Evolutionary conservation across 2,888 invertebrate genomes (phyloP).

Genomic region (Drosophila kuntzei): DNA sequence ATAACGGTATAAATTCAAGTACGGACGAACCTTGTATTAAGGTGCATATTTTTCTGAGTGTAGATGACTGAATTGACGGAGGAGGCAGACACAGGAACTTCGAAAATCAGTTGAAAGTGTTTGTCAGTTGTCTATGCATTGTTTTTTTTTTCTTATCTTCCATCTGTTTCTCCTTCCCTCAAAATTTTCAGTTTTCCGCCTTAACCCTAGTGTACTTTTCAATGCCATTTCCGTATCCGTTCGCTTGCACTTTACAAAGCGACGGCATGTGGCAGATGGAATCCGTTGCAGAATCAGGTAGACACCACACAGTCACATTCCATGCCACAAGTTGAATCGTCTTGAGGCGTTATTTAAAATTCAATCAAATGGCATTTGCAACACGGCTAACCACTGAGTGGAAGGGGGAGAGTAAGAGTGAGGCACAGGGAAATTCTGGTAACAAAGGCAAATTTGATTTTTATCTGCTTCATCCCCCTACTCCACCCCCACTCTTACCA

Average conservation of each 20-base stretch:
- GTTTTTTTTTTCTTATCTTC: not conserved
- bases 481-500: not conserved
- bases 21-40: too few species aligned
- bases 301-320: slow-evolving; percentile 13
- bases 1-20: too few species aligned
- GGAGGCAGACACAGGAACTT: not conserved
- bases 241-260: slow-evolving; percentile 13
- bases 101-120: slow-evolving; percentile 37
- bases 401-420: not conserved
- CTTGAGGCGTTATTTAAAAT: slow-evolving; percentile 63
- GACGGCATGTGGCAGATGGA: slow-evolving; percentile 19
- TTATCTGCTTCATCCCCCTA: slow-evolving; percentile 37
- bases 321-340: slow-evolving; percentile 31
- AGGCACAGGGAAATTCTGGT: slow-evolving; percentile 11
- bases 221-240: slow-evolving; percentile 40
- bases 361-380: slow-evolving; percentile 64
- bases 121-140: slow-evolving; percentile 26
- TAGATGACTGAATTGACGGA: too few species aligned
- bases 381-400: not conserved
- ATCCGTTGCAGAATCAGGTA: slow-evolving; percentile 12
- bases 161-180: not conserved
- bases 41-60: too few species aligned
- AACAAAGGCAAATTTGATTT: slow-evolving; percentile 44
- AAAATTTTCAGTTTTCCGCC: not conserved
- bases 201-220: slow-evolving; percentile 15